Conservation (phyloP, 2,888 invertebrate genomes). For the Tridacna gigas region DNA sequence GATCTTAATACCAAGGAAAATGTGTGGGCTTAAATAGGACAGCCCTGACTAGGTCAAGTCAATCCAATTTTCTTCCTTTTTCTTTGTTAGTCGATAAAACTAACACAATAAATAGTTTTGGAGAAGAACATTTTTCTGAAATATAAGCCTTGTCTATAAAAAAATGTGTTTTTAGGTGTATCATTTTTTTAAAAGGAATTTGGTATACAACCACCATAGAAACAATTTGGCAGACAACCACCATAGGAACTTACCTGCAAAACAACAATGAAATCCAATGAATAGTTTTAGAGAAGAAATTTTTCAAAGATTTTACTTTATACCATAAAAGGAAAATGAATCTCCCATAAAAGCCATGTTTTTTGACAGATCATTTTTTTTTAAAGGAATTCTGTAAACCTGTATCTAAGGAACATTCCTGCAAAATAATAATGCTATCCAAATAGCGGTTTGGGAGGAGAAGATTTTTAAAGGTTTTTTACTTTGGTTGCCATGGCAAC, state of each 20-base stretch:
- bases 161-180: not conserved
- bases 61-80: no score
- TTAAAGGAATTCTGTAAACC: not conserved
- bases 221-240: not conserved
- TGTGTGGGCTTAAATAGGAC: no score
- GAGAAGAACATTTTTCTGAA: not conserved
- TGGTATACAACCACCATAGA: no score
- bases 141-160: not conserved
- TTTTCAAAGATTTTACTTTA: not conserved
- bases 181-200: not conserved
- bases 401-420: not conserved
- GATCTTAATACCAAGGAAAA: no score
- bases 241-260: not conserved
- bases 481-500: not conserved
- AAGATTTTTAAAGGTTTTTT: not conserved
- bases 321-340: not conserved
- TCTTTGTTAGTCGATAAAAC: no score
- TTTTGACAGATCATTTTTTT: not conserved
- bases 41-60: no score
- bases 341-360: not conserved
- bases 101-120: no score
- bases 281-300: not conserved
- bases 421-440: not conserved
- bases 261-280: not conserved
- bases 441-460: not conserved